Evolutionary conservation across 2,888 invertebrate species (phyloP).

Genomic region (Spodoptera littoralis): DNA sequence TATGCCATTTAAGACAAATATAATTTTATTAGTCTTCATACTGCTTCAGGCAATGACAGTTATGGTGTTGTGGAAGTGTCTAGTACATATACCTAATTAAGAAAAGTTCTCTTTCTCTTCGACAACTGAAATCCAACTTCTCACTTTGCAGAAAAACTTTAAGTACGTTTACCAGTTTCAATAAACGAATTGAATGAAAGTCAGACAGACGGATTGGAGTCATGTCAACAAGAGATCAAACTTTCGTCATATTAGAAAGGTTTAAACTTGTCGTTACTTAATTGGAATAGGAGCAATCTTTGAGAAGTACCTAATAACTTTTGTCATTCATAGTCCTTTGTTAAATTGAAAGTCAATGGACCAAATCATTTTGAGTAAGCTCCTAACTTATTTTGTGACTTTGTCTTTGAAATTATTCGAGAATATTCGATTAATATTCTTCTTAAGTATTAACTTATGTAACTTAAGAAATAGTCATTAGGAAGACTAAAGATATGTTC

Average conservation of each 20-base stretch:
- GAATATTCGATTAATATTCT: neutral
- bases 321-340: constrained; percentile 28
- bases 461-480: neutral
- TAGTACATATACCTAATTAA: too few relatives aligned
- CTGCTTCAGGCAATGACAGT: too few relatives aligned
- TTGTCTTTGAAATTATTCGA: neutral
- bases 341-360: constrained; percentile 8
- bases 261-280: constrained; percentile 39
- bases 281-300: constrained; percentile 41
- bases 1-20: too few relatives aligned
- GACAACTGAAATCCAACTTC: neutral
- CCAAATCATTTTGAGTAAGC: constrained; percentile 13
- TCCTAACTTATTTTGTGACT: constrained; percentile 4
- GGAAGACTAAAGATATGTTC: too few relatives aligned
- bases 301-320: constrained; percentile 29
- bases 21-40: too few relatives aligned
- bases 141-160: neutral
- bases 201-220: constrained; percentile 14
- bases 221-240: constrained; percentile 50
- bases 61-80: too few relatives aligned
- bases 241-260: constrained; percentile 38
- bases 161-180: constrained; percentile 2
- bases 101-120: too few relatives aligned
- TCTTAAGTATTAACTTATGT: neutral
- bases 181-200: constrained; percentile 29